phyloP scores from a whole-genome alignment of 2,113 vertebrate genomes.

The Psettodes erumei region DNA sequence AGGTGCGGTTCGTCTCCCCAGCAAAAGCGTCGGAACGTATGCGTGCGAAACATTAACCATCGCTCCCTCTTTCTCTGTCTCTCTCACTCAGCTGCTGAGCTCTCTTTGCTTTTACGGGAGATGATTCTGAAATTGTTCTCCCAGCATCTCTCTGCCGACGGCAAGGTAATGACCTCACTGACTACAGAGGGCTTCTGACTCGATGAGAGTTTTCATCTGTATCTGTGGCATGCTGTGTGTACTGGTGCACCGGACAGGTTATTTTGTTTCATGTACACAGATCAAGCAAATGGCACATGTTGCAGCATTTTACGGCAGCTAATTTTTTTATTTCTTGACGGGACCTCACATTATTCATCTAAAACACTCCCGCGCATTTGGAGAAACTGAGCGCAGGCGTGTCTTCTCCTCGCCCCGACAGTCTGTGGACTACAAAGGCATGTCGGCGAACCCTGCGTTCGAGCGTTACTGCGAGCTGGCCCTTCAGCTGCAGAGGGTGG shows the following conservation, averaged over 20 bases:
- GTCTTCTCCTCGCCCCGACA: slow-evolving; percentile 35
- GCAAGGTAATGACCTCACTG: slow-evolving; percentile 79
- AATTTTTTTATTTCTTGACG: not conserved
- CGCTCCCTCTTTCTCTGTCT: not conserved
- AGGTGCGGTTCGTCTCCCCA: not conserved
- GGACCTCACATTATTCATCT: no score
- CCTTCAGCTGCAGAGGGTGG: slow-evolving; percentile 83
- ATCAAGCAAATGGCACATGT: not conserved
- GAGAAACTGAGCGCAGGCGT: not conserved
- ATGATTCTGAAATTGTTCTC: slow-evolving; percentile 83
- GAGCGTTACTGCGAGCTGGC: slow-evolving; percentile 81
- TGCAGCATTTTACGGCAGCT: not conserved
- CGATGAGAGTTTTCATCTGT: not conserved
- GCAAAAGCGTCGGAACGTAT: rapidly evolving
- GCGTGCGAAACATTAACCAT: slow-evolving; percentile 6
- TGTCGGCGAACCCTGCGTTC: slow-evolving; percentile 76
- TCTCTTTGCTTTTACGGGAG: slow-evolving; percentile 81
- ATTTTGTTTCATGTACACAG: not conserved
- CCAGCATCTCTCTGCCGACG: slow-evolving; percentile 83
- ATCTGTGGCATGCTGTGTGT: not conserved
- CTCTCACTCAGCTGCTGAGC: slow-evolving; percentile 73
- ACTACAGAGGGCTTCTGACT: not conserved
- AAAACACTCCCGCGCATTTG: not conserved
- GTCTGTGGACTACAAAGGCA: slow-evolving; percentile 84
- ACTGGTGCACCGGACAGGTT: not conserved